phyloP scores from a whole-genome alignment of 2,888 invertebrate genomes.

The Cacoxenus indagator region DNA sequence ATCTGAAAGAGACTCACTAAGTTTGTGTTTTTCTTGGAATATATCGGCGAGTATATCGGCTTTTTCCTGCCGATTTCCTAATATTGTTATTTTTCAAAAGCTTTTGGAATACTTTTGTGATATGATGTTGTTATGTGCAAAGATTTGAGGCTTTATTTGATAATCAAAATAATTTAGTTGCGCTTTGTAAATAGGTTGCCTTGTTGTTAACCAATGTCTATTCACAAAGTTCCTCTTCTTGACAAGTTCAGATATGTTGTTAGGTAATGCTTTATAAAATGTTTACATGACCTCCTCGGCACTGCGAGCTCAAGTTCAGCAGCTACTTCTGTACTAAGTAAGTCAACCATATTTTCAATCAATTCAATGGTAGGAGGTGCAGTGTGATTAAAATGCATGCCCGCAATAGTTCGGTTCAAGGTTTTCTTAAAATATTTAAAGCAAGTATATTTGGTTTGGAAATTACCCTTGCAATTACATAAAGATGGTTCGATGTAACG shows the following conservation, averaged over 20 bases:
- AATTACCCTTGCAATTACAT: neutral
- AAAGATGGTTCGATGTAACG: neutral
- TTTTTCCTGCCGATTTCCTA: too few species aligned
- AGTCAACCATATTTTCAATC: neutral
- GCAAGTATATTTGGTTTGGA: neutral
- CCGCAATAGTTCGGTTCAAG: neutral
- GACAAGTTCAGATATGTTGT: neutral
- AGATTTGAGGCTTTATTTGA: neutral
- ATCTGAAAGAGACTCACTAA: neutral
- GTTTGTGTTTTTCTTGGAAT: neutral
- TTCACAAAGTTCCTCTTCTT: neutral
- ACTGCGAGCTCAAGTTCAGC: neutral
- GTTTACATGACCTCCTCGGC: neutral
- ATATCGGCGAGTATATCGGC: too few species aligned
- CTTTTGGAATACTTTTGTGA: too few species aligned
- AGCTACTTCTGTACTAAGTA: neutral
- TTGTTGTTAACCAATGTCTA: neutral
- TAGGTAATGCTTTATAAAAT: neutral
- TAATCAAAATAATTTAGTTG: neutral
- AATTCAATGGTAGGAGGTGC: neutral
- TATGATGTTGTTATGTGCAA: too few species aligned
- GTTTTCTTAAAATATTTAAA: neutral
- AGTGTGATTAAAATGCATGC: neutral
- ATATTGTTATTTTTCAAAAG: too few species aligned
- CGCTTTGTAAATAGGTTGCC: neutral